These are phyloP conservation scores for Catocala nupta DNA, from an alignment of 2,888 invertebrate genomes.

Conservation along the genomic window DNA sequence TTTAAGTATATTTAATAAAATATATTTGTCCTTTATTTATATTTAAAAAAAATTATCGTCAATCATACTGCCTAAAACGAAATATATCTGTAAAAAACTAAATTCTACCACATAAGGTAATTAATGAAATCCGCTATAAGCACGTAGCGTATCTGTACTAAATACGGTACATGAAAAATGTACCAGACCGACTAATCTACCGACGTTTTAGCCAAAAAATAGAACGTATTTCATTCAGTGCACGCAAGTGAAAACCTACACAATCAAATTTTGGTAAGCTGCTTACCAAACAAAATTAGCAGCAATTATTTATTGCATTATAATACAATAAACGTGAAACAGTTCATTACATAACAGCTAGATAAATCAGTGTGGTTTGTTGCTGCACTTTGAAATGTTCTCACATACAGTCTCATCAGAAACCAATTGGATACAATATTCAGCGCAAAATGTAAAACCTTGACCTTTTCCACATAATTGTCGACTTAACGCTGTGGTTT, in stretches of 20 bases:
- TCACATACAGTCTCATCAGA: slow-evolving; percentile 71
- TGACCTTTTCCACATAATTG: slow-evolving; percentile 77
- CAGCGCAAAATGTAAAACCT: slow-evolving; percentile 75
- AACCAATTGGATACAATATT: slow-evolving; percentile 78
- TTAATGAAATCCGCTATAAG: no score
- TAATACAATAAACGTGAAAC: slow-evolving; percentile 20
- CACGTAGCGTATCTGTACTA: not conserved
- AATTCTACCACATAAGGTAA: no score
- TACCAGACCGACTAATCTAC: not conserved
- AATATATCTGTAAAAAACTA: no score
- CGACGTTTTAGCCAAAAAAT: not conserved
- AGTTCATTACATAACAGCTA: slow-evolving; percentile 23
- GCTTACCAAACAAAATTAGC: slow-evolving; percentile 14
- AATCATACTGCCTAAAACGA: no score
- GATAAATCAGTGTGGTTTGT: slow-evolving; percentile 24
- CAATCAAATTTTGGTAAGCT: slow-evolving; percentile 1
- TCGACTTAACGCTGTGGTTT: slow-evolving; percentile 65
- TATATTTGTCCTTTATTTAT: no score
- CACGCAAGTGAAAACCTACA: not conserved
- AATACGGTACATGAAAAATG: not conserved
- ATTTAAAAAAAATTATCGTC: no score
- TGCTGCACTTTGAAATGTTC: slow-evolving; percentile 47
- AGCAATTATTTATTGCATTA: slow-evolving; percentile 19
- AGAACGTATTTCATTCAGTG: slow-evolving; percentile 1
- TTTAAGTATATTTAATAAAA: no score